Conservation (phyloP, 2,113 vertebrate species). For the Nanorana parkeri region DNA sequence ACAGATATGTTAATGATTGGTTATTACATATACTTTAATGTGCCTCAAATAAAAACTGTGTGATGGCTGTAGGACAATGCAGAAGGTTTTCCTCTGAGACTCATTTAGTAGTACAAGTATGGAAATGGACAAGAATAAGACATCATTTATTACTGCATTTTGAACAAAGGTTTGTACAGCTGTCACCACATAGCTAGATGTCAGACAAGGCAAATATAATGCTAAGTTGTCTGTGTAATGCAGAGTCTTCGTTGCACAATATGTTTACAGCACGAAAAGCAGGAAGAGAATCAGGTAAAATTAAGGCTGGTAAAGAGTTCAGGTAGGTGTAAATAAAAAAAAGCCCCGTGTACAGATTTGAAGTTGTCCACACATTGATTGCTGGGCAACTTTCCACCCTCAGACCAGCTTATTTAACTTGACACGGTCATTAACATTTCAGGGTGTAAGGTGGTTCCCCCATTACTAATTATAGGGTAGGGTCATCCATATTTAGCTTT, state of each 20-base stretch:
- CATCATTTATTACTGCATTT: slow-evolving; percentile 26
- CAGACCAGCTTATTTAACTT: no score
- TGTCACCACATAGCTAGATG: neutral
- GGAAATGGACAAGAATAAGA: neutral
- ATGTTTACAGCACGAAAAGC: neutral
- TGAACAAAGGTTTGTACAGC: neutral
- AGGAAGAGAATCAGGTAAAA: neutral
- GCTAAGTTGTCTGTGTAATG: neutral
- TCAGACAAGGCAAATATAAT: slow-evolving; percentile 23
- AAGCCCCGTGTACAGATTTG: neutral
- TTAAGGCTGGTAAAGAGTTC: slow-evolving; percentile 17
- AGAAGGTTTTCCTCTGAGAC: no score
- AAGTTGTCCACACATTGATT: no score
- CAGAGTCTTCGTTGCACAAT: slow-evolving; percentile 1
- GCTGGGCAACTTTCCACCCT: no score
- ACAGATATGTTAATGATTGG: no score
- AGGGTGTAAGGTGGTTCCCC: no score
- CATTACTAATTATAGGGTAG: no score
- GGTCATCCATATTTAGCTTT: no score
- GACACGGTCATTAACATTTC: no score
- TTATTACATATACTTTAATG: no score
- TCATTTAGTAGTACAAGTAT: slow-evolving; percentile 37
- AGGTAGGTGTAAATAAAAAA: neutral
- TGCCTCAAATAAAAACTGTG: no score
- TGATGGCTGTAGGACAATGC: no score